Evolutionary conservation across 2,797 vertebrate species (phyloP).

Genomic region (Trachurus trachurus): DNA sequence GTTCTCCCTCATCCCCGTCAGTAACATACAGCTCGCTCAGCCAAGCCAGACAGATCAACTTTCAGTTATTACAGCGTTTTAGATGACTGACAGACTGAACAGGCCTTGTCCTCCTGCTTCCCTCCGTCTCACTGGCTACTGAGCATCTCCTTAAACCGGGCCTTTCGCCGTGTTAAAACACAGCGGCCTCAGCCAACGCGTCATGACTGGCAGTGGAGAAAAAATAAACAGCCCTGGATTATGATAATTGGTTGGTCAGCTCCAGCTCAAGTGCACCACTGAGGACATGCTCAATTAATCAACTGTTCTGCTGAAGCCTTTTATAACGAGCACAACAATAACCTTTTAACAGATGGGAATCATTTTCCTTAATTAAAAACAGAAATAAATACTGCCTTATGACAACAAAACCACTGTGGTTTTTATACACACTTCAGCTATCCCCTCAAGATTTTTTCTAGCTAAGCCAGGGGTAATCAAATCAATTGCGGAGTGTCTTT

Average conservation of each 20-base stretch:
- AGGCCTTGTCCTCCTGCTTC: conserved; percentile 52
- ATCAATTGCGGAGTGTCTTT: conserved; percentile 45
- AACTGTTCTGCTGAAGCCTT: conserved; percentile 88
- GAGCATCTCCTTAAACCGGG: conserved; percentile 70
- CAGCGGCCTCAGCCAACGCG: conserved; percentile 46
- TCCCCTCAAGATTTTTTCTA: conserved; percentile 65
- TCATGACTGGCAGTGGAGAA: conserved; percentile 80
- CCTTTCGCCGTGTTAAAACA: conserved; percentile 72
- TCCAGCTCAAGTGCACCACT: conserved; percentile 77
- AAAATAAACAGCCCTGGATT: conserved; percentile 93
- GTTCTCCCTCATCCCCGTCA: conserved; percentile 41
- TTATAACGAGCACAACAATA: conserved; percentile 89
- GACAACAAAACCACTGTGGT: conserved; percentile 81
- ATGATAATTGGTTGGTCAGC: conserved; percentile 91
- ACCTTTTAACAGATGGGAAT: conserved; percentile 91
- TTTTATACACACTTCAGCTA: conserved; percentile 67
- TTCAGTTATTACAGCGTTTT: conserved; percentile 60
- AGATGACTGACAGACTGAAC: conserved; percentile 71
- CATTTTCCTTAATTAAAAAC: conserved; percentile 93
- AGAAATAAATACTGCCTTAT: conserved; percentile 90
- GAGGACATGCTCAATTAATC: conserved; percentile 91
- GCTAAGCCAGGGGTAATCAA: conserved; percentile 52
- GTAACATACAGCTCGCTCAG: conserved; percentile 16
- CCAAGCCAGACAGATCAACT: conserved; percentile 60
- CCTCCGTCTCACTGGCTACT: conserved; percentile 49